Percentiles rank a stretch among this genome's conserved stretches.
phyloP scores from a whole-genome alignment of 2,888 invertebrate genomes.

The Dysmachus trigonus region DNA sequence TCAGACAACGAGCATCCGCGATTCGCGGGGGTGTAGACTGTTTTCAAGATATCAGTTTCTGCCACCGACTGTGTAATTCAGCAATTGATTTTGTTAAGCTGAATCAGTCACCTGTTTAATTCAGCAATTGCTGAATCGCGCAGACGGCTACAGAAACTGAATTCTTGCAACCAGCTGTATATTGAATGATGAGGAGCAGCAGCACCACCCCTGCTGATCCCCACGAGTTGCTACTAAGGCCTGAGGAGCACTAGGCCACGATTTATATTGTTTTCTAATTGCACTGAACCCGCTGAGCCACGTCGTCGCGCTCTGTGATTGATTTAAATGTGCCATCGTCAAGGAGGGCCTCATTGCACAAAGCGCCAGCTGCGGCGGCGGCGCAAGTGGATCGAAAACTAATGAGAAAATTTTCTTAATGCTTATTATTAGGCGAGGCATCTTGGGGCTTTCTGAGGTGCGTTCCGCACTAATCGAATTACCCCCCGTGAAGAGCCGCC shows the following conservation, averaged over 20 bases:
- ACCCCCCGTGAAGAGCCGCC: background rate
- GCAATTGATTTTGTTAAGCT: too few species aligned
- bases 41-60: too few species aligned
- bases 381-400: background rate
- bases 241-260: background rate
- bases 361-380: background rate
- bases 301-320: background rate
- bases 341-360: background rate
- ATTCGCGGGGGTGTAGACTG: background rate
- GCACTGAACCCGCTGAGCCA: background rate
- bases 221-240: background rate
- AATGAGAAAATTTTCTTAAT: background rate
- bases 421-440: background rate
- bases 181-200: background rate
- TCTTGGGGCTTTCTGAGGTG: background rate
- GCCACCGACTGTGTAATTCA: too few species aligned
- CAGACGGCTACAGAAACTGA: too few species aligned
- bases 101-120: too few species aligned
- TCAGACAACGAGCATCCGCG: background rate
- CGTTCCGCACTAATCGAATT: slow-evolving; percentile 1
- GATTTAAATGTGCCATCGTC: slow-evolving; percentile 36
- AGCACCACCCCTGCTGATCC: background rate
- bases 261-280: slow-evolving; percentile 30
- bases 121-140: too few species aligned
- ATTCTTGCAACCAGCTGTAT: too few species aligned